A percentile compares a stretch with the other conserved stretches of the same genome.
Conservation (phyloP, 2,888 invertebrate species). For the Tenthredo amoena region DNA sequence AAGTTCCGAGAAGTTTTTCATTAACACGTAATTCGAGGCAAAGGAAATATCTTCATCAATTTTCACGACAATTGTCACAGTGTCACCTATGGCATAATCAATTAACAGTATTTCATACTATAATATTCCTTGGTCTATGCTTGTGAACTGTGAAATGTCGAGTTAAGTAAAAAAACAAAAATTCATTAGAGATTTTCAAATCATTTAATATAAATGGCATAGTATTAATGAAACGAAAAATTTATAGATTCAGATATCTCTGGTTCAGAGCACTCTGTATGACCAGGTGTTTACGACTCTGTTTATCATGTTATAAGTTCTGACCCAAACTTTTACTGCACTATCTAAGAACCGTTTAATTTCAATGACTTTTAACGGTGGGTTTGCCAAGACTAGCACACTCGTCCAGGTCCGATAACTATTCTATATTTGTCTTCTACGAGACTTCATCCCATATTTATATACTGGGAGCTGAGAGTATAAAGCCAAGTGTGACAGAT, state of each 20-base stretch:
- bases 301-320: conserved; percentile 39
- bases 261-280: conserved; percentile 36
- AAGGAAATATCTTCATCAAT: neutral
- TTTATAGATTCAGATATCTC: conserved; percentile 39
- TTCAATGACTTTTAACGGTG: conserved; percentile 66
- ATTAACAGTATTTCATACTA: conserved; percentile 37
- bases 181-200: conserved; percentile 13
- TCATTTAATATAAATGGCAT: conserved; percentile 5
- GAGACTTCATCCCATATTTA: conserved; percentile 16
- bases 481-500: conserved; percentile 50
- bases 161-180: neutral
- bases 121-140: neutral
- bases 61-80: neutral
- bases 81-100: conserved; percentile 7
- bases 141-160: conserved; percentile 28
- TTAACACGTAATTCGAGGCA: neutral
- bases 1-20: neutral
- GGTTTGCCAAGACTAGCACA: conserved; percentile 63
- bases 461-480: conserved; percentile 40
- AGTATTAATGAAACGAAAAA: conserved; percentile 9
- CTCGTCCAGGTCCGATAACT: conserved; percentile 60
- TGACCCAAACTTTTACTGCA: conserved; percentile 54
- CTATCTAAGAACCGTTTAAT: conserved; percentile 69
- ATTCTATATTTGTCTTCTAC: conserved; percentile 49
- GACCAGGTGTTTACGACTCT: conserved; percentile 34